Base-by-base conservation (phyloP, 2,113 vertebrate genomes). In the Columba livia region DNA sequence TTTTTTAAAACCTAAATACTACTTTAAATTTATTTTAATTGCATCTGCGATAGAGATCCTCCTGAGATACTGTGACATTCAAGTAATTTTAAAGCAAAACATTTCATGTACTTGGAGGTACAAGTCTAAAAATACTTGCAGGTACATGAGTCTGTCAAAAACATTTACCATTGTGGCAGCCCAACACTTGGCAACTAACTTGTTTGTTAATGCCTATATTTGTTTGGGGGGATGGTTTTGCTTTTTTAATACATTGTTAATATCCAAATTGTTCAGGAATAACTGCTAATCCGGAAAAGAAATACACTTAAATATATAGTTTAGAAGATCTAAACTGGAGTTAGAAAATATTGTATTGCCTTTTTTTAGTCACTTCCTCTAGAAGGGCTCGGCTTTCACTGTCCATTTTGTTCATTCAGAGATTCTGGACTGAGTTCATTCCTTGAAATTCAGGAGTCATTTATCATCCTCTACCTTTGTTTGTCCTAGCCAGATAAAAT, bases 401-500 rank as follows among this genome's bases (percentile, higher is more conserved):
- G 7, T 58, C 70, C 40, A 1, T 79, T 91, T 89, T 79, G 50
- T 94, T 79, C 50, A 36, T 89, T 89, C 50, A 87, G 81, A 92
- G 24, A 9, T 92, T 61, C 40, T 32, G 53, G 66, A 48, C 42
- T 62, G 71, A 92, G 42, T 85, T 92, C 2, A 44, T 79, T 93
- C 64, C 89, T 95, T 95, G 91, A 89, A 83, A 89, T 83, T 88
- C 77, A 90, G 32, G 38, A 70, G 67, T 79, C 6, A 34, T 91
- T 96, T 94, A 17, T 96, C 75, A 71, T 70, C 9, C 18, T 77
- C 71, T 80, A 90, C 60, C 64, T 92, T 89, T 91, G 75, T 86
- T 91, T 88, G 72, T 82, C 82, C 51, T 73, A 83, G 85, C 15
- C 77, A 95, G 69, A 96, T 85, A 90, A 90, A 93, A 90, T 90